Base-by-base conservation (phyloP, 2,888 invertebrate species). In the Dynastes grantii region DNA sequence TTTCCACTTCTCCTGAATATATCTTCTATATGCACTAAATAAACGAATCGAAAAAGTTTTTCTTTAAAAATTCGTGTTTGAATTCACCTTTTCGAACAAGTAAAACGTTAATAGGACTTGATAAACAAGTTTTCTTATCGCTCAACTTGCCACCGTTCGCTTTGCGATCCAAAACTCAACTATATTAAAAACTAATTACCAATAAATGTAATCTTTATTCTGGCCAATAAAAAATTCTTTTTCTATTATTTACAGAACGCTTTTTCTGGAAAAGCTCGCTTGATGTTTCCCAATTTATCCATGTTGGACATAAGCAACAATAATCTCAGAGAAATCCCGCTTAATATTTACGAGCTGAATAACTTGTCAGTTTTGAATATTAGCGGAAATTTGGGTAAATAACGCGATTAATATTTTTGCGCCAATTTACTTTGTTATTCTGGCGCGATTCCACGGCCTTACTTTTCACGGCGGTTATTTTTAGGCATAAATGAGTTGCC, bases 241-340 rank as follows among this genome's bases (percentile, higher is more conserved):
- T 37, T 51, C 49, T 29, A 40, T 37, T 27, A 11, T 63, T 79
- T 77, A 49, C 67, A 80, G 80, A 78, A 73, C n/a, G 27, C 77
- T 3, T 32, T 81, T 70, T 81, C 90, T 3, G 90, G 92, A 45
- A 93, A 93, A 85, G 91, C 92, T 0, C 92, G 94, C 63, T 91
- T 98, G 1, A 92, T 98, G 86, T 98, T 97, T 89, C 99, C 99
- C 0, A 95, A 95, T 87, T 92, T 99, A 77, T 97, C 97, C 2
- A 97, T 98, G 95, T 88, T 99, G 86, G 98, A 99, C 88, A 93
- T 99, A 32, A 97, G 97, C 83, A 95, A 96, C 87, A 99, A 99
- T 90, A 90, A 91, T 79, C 88, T 97, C 55, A 92, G 91, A 83
- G 92, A 93, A 82, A 93, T 99, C 55, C 97, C 98, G 0, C 89